Evolutionary conservation across 2,113 vertebrate genomes (phyloP), one percentile per base, ranked within the genome.

Genomic region (Gymnobelideus leadbeateri): DNA sequence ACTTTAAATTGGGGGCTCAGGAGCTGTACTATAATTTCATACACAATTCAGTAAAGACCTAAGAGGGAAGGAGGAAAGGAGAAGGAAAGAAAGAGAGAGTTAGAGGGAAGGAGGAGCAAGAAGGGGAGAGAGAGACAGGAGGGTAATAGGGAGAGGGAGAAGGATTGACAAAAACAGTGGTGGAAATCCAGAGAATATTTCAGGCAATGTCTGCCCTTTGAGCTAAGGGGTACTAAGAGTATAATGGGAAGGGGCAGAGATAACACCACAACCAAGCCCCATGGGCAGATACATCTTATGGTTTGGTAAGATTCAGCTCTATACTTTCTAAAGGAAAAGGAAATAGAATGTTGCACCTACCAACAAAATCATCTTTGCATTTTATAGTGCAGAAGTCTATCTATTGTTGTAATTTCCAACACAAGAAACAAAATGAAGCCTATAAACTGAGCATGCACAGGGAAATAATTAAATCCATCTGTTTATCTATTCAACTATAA

Each of bases 401-500:
- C 54, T 61, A 61, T 92, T 92, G 24, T 92, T 55, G 55, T 90
- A 91, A 92, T 52, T 46, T 91, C 91, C 89, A 94, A 91, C 26
- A 92, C 43, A 95, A 21, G 5, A 95, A 96, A 91, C 93, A 55
- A 50, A 4, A 23, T 51, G 31, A 93, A 93, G 84, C 37, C 93
- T 55, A 89, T 23, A 46, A 46, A 89, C 23, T 53, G 1, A 37
- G 28, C 57, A 68, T 68, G 28, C 11, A 68, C 31, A 68, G 57
- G 28, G 28, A 31, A 68, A 3, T 37, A 61, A 61, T 31, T 61
- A 68, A 68, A 68, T 31, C 28, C 28, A 68, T 55, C 25, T 54
- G 5, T 57, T 8, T 68, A 68, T 68, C 11, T 28, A 68, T 68
- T 11, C 9, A 68, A 12, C 31, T 28, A 12, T 14, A 37, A 68